Percentiles rank a stretch among this genome's conserved stretches.
These are phyloP conservation scores for Spermophilus dauricus DNA, from an alignment of 2,113 vertebrate species.

Conservation along the genomic window DNA sequence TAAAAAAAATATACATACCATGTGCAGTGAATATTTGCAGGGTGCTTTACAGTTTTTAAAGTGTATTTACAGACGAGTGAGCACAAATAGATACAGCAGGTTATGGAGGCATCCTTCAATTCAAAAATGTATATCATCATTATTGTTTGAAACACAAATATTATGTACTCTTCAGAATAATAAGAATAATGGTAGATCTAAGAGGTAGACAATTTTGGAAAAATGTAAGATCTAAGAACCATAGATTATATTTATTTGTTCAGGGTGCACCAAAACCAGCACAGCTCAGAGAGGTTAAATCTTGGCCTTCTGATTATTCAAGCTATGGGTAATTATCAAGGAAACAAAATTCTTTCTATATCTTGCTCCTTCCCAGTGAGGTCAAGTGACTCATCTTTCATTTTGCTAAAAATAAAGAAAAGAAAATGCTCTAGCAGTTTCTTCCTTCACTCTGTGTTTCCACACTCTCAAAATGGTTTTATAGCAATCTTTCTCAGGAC, in stretches of 20 bases:
- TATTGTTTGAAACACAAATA: constrained; percentile 54
- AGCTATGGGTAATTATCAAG: background rate
- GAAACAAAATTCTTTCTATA: constrained; percentile 39
- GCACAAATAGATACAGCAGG: background rate
- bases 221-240: background rate
- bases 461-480: constrained; percentile 65
- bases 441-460: constrained; percentile 67
- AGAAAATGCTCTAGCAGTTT: background rate
- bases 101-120: background rate
- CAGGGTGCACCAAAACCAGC: background rate
- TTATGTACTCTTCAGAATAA: constrained; percentile 9
- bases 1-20: background rate
- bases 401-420: constrained; percentile 36
- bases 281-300: background rate
- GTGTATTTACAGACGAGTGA: constrained; percentile 49
- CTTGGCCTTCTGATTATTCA: background rate
- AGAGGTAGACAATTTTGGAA: constrained; percentile 43
- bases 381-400: background rate
- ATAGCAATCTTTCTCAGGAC: constrained; percentile 65
- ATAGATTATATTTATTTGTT: background rate
- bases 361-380: background rate
- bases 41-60: constrained; percentile 48
- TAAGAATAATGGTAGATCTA: constrained; percentile 21
- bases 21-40: background rate
- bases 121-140: constrained; percentile 55